Evolutionary conservation across 2,888 invertebrate genomes (phyloP).

Genomic region (Parthenolecanium corni): DNA sequence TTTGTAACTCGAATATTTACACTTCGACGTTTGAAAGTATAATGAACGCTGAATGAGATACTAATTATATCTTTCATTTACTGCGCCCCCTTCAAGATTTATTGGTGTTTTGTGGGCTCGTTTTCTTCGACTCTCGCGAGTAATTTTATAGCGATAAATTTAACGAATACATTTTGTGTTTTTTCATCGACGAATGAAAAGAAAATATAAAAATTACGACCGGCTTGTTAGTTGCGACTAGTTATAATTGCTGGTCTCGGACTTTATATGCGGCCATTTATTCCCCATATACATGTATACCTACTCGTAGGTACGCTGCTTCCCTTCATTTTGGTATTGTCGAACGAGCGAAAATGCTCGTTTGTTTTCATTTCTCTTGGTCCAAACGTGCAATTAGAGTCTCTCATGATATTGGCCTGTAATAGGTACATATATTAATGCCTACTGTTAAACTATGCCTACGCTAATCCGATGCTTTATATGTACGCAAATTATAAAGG

Average conservation of each 20-base stretch:
- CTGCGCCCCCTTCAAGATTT: background rate
- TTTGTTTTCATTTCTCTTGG: too few relatives aligned
- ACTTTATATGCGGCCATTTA: background rate
- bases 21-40: slow-evolving; percentile 28
- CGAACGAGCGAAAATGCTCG: too few relatives aligned
- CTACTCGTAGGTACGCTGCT: background rate
- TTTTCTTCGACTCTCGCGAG: background rate
- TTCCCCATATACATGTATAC: background rate
- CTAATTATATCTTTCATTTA: slow-evolving; percentile 28
- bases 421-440: too few relatives aligned
- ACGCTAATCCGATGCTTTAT: too few relatives aligned
- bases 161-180: slow-evolving; percentile 15
- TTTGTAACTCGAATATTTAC: slow-evolving; percentile 25
- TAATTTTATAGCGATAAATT: slow-evolving; percentile 26
- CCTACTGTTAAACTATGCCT: too few relatives aligned
- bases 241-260: slow-evolving; percentile 17
- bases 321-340: slow-evolving; percentile 1
- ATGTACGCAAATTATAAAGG: too few relatives aligned
- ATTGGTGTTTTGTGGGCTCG: too few relatives aligned
- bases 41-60: slow-evolving; percentile 27
- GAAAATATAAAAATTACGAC: slow-evolving; percentile 16
- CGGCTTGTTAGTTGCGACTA: slow-evolving; percentile 12
- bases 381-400: too few relatives aligned
- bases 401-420: too few relatives aligned
- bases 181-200: slow-evolving; percentile 14